Evolutionary conservation across 2,113 vertebrate genomes (phyloP).

Genomic region (Chaenogobius annularis): DNA sequence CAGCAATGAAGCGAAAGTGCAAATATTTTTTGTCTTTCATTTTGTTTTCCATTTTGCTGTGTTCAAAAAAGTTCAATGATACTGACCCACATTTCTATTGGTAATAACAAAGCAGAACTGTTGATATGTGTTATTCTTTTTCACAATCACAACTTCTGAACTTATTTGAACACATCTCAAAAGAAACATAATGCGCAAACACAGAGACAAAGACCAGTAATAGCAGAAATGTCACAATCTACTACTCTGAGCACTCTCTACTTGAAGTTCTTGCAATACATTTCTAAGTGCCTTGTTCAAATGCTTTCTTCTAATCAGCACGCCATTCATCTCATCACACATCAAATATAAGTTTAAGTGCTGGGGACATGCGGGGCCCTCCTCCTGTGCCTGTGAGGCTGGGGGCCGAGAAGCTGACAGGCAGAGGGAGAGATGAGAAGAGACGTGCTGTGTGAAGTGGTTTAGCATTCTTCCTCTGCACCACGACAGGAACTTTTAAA

Average conservation of each 20-base stretch:
- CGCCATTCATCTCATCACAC: constrained; percentile 50
- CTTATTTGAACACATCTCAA: not conserved
- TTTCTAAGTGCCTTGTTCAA: constrained; percentile 31
- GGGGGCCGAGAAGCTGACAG: constrained; percentile 58
- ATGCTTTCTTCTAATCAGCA: constrained; percentile 41
- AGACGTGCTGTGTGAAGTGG: constrained; percentile 45
- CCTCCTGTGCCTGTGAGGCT: constrained; percentile 39
- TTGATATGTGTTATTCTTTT: not conserved
- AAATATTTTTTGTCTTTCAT: not conserved
- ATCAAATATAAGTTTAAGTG: constrained; percentile 43
- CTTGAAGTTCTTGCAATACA: constrained; percentile 28
- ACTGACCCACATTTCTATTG: not conserved
- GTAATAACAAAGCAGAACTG: not conserved
- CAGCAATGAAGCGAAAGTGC: too few species aligned
- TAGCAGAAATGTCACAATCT: constrained; percentile 4
- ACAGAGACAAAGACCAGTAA: constrained; percentile 8
- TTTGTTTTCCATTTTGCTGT: not conserved
- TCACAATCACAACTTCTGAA: not conserved
- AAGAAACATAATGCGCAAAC: not conserved
- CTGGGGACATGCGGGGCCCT: constrained; percentile 13
- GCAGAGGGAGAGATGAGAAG: constrained; percentile 62
- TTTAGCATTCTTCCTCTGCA: constrained; percentile 36
- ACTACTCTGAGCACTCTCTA: constrained; percentile 10
- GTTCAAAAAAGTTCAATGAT: too few species aligned
- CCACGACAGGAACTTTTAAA: constrained; percentile 24